phyloP scores from a whole-genome alignment of 2,888 invertebrate species.

The Dynastes grantii region DNA sequence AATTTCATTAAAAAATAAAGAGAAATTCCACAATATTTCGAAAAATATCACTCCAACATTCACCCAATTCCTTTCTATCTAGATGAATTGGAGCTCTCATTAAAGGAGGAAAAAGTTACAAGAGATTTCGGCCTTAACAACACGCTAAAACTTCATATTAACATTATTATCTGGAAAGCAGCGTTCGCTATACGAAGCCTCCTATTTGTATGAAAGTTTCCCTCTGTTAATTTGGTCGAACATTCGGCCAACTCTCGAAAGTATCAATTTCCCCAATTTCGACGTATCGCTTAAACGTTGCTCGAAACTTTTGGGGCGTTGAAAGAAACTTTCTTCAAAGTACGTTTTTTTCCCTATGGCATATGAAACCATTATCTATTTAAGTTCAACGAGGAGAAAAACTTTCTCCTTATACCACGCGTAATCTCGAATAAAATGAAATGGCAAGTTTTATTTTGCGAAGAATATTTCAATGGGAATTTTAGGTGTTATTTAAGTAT shows the following conservation, averaged over 20 bases:
- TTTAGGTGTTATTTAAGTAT: too few relatives aligned
- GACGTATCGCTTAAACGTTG: conserved; percentile 9
- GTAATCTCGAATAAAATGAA: background rate
- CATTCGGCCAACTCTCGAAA: conserved; percentile 6
- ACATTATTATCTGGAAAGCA: conserved; percentile 1
- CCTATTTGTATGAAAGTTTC: conserved; percentile 16
- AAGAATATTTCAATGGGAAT: too few relatives aligned
- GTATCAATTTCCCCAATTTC: conserved; percentile 32
- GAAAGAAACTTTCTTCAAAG: conserved; percentile 12
- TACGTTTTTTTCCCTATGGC: background rate
- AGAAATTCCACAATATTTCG: too few relatives aligned
- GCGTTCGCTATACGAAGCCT: background rate
- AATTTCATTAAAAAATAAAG: too few relatives aligned
- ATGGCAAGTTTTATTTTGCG: background rate
- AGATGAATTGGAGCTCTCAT: background rate
- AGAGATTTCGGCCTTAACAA: background rate
- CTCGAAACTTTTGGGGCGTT: background rate
- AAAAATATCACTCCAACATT: background rate
- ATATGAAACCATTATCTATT: conserved; percentile 19
- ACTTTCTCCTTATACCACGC: background rate
- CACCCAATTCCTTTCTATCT: background rate
- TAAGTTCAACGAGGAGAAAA: conserved; percentile 5
- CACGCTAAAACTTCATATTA: conserved; percentile 11
- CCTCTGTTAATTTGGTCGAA: conserved; percentile 3
- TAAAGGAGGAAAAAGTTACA: background rate